A percentile compares a stretch with the other conserved stretches of the same genome.
phyloP scores from a whole-genome alignment of 2,113 vertebrate species.

The Micromys minutus region DNA sequence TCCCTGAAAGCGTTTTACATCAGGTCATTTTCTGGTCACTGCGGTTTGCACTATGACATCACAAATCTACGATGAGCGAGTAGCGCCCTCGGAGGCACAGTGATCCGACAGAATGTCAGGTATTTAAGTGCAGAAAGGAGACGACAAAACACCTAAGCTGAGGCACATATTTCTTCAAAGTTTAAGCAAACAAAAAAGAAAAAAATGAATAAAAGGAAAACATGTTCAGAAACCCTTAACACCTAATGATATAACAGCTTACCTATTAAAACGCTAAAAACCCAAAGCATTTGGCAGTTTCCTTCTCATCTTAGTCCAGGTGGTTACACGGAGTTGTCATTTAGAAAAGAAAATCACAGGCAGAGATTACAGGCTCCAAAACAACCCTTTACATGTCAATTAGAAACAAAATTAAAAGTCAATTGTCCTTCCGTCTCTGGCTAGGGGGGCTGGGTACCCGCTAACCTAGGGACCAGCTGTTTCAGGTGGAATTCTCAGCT shows the following conservation, averaged over 20 bases:
- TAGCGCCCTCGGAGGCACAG: conserved; percentile 82
- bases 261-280: conserved; percentile 81
- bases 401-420: conserved; percentile 89
- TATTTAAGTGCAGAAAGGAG: conserved; percentile 87
- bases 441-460: conserved; percentile 81
- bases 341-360: conserved; percentile 87
- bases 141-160: conserved; percentile 88
- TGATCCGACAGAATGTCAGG: conserved; percentile 85
- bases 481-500: conserved; percentile 74
- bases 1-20: conserved; percentile 89
- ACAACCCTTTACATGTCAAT: conserved; percentile 95
- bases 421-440: conserved; percentile 84
- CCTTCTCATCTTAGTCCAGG: conserved; percentile 85
- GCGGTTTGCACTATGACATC: conserved; percentile 87
- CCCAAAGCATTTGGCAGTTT: conserved; percentile 84
- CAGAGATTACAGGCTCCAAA: conserved; percentile 90
- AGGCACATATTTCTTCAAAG: conserved; percentile 90
- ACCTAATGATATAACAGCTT: conserved; percentile 82
- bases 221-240: conserved; percentile 81
- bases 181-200: conserved; percentile 84
- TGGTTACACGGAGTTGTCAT: conserved; percentile 86
- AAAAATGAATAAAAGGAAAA: conserved; percentile 83
- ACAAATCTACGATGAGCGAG: conserved; percentile 84
- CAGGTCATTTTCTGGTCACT: conserved; percentile 87
- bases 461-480: conserved; percentile 73